These are phyloP conservation scores for Netta rufina DNA, from an alignment of 2,797 vertebrate genomes.

Conservation along the genomic window DNA sequence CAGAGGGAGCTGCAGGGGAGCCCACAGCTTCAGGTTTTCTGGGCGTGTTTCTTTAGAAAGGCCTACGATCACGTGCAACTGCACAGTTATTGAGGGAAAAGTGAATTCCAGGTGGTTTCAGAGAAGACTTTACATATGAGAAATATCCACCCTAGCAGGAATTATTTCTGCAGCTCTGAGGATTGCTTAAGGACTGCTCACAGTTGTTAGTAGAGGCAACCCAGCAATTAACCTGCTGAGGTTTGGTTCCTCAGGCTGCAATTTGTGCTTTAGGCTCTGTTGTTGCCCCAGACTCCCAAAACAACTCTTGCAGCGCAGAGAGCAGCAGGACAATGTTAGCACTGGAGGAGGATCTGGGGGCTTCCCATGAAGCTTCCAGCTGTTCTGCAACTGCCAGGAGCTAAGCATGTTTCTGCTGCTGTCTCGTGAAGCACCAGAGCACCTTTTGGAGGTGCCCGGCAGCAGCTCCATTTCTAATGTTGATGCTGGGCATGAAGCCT, in stretches of 20 bases:
- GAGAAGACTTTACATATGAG: background rate
- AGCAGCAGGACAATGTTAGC: background rate
- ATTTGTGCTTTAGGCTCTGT: background rate
- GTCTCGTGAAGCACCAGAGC: background rate
- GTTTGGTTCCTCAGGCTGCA: background rate
- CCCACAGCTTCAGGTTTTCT: background rate
- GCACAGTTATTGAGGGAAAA: background rate
- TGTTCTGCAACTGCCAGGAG: background rate
- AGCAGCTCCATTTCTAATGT: background rate
- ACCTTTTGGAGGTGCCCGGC: background rate
- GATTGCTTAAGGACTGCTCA: background rate
- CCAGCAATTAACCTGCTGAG: background rate
- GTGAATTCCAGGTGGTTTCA: background rate
- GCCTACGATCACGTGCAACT: rapidly evolving
- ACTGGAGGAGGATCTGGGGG: background rate
- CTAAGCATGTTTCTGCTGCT: background rate
- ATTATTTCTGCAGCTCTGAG: background rate
- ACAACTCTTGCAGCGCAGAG: background rate
- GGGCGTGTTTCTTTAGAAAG: background rate
- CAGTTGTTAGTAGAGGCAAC: background rate
- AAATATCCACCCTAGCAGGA: background rate
- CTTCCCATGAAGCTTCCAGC: background rate
- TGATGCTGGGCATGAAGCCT: background rate
- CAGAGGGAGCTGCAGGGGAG: background rate
- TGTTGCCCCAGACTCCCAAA: background rate